These are phyloP conservation scores for Dasypolia templi DNA, from an alignment of 2,888 invertebrate genomes.

Conservation along the genomic window DNA sequence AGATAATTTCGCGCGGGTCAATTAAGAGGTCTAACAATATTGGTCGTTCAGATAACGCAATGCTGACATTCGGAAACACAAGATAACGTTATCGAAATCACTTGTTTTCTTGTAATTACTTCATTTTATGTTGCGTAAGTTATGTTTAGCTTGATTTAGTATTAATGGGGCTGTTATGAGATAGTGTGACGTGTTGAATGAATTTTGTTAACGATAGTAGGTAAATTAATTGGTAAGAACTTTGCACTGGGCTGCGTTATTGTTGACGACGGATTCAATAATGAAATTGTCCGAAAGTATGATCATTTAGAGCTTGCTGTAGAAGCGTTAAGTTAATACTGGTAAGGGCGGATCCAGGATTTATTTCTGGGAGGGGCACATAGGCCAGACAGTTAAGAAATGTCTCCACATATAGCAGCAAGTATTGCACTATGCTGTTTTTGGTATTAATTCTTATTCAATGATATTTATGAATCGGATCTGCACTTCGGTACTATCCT, in stretches of 20 bases:
- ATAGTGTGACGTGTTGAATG: constrained; percentile 54
- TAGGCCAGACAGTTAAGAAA: no score
- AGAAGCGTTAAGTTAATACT: neutral
- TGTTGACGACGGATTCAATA: constrained; percentile 7
- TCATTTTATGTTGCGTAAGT: constrained; percentile 67
- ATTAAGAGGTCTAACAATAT: constrained; percentile 59
- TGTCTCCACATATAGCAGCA: no score
- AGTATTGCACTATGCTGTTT: no score
- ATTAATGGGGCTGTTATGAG: constrained; percentile 53
- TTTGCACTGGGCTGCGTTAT: constrained; percentile 32
- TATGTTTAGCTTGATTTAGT: constrained; percentile 61
- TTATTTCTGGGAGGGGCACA: no score
- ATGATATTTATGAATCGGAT: no score
- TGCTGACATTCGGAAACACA: constrained; percentile 69
- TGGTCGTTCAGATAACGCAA: constrained; percentile 67
- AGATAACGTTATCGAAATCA: constrained; percentile 82
- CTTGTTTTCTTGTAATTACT: constrained; percentile 81
- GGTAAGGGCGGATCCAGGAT: no score
- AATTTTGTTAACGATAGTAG: constrained; percentile 37
- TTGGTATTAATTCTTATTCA: no score
- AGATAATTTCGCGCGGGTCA: constrained; percentile 59
- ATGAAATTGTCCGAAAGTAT: constrained; percentile 20
- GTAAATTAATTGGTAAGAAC: constrained; percentile 51
- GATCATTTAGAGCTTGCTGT: constrained; percentile 18
- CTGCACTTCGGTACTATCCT: no score